phyloP scores from a whole-genome alignment of 2,113 vertebrate species.

The Conger conger region DNA sequence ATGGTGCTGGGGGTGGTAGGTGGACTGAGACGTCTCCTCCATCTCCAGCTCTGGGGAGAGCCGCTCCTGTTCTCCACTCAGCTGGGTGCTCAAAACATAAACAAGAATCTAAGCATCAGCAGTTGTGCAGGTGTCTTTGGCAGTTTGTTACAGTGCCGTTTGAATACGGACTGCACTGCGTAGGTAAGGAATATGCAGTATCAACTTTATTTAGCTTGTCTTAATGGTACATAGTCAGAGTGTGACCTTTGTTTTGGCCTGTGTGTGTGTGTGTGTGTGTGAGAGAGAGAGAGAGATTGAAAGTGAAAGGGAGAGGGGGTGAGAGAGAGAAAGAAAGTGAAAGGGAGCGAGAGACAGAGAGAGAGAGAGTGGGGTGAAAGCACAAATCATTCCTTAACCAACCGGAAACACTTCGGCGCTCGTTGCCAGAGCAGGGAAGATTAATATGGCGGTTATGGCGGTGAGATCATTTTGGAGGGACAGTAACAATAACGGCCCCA shows the following conservation, averaged over 20 bases:
- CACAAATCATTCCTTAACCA: constrained; percentile 65
- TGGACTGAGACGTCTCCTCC: constrained; percentile 79
- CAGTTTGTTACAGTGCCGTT: not conserved
- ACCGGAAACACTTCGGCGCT: constrained; percentile 71
- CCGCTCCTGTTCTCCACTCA: constrained; percentile 35
- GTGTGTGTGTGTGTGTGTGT: constrained; percentile 34
- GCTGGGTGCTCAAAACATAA: not conserved
- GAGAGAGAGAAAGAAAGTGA: constrained; percentile 25
- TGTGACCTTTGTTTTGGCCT: constrained; percentile 1
- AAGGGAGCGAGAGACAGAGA: constrained; percentile 38
- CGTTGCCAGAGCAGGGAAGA: constrained; percentile 66
- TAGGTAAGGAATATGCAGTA: not conserved
- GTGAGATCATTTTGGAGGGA: constrained; percentile 71
- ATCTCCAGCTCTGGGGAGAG: constrained; percentile 68
- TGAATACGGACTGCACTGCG: not conserved
- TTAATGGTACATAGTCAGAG: not conserved
- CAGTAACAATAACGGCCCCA: constrained; percentile 76
- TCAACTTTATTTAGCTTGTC: not conserved
- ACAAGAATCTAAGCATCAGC: not conserved
- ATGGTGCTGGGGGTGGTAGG: constrained; percentile 75
- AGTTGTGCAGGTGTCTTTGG: not conserved
- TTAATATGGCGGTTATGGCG: constrained; percentile 67
- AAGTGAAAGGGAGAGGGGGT: not conserved
- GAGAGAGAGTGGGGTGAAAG: constrained; percentile 29
- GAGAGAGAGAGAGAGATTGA: not conserved